Evolutionary conservation across 2,797 vertebrate genomes (phyloP).

Genomic region (Pitangus sulphuratus): DNA sequence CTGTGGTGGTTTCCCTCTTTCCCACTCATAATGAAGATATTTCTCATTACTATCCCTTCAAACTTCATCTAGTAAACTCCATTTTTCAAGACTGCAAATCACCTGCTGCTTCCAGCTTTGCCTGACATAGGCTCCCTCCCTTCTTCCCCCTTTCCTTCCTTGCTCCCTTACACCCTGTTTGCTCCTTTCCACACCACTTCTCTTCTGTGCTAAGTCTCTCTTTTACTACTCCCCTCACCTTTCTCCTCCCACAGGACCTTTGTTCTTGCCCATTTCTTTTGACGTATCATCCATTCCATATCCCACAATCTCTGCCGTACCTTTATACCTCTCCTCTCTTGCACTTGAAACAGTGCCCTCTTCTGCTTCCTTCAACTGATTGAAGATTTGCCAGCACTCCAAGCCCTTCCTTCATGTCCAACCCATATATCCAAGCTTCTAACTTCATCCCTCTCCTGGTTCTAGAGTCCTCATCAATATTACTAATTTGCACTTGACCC

Average conservation of each 20-base stretch:
- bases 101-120: not conserved
- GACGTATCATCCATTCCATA: not conserved
- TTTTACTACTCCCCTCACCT: not conserved
- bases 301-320: rapidly evolving
- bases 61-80: not conserved
- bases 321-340: not conserved
- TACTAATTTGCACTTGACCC: not conserved
- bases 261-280: not conserved
- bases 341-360: rapidly evolving
- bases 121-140: not conserved
- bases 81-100: not conserved
- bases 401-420: not conserved
- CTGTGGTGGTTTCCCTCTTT: not conserved
- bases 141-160: not conserved
- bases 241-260: not conserved
- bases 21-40: not conserved
- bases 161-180: not conserved
- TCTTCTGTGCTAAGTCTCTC: not conserved
- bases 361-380: not conserved
- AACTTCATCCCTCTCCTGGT: not conserved
- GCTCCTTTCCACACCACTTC: not conserved
- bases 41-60: not conserved
- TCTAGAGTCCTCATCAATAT: not conserved
- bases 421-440: not conserved
- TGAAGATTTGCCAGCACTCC: not conserved